A percentile compares a stretch with the other conserved stretches of the same genome.
Evolutionary conservation across 1,140 invertebrate species (phyloP).

Genomic region (Colletes latitarsis): DNA sequence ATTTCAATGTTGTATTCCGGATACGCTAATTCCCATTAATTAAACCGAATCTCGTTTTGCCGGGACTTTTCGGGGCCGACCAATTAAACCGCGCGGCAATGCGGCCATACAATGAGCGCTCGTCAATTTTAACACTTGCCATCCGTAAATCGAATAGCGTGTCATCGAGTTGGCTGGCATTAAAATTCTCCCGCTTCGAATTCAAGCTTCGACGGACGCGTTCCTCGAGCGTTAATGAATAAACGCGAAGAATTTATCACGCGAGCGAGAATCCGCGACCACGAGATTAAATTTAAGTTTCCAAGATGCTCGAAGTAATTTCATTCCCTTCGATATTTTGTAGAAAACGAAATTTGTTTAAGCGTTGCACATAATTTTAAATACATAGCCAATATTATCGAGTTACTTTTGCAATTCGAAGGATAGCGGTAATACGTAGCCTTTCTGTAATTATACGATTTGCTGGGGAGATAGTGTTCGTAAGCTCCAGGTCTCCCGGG

Average conservation of each 20-base stretch:
- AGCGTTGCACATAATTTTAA: too few species aligned
- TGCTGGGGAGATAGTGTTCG: too few species aligned
- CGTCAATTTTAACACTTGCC: conserved; percentile 14
- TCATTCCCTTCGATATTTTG: too few species aligned
- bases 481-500: too few species aligned
- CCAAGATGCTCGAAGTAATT: too few species aligned
- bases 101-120: not conserved
- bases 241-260: not conserved
- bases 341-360: too few species aligned
- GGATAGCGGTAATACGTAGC: too few species aligned
- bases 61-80: conserved; percentile 6
- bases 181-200: not conserved
- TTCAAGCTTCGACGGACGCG: not conserved
- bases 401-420: too few species aligned
- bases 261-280: too few species aligned
- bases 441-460: too few species aligned
- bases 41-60: conserved; percentile 38
- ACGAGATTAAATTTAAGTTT: too few species aligned
- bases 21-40: conserved; percentile 37
- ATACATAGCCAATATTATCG: too few species aligned
- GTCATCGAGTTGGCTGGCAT: not conserved
- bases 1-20: conserved; percentile 18
- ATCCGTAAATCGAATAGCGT: conserved; percentile 7
- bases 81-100: conserved; percentile 2
- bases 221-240: not conserved